phyloP scores from a whole-genome alignment of 1,140 invertebrate species.

The Drosophila bocqueti region DNA sequence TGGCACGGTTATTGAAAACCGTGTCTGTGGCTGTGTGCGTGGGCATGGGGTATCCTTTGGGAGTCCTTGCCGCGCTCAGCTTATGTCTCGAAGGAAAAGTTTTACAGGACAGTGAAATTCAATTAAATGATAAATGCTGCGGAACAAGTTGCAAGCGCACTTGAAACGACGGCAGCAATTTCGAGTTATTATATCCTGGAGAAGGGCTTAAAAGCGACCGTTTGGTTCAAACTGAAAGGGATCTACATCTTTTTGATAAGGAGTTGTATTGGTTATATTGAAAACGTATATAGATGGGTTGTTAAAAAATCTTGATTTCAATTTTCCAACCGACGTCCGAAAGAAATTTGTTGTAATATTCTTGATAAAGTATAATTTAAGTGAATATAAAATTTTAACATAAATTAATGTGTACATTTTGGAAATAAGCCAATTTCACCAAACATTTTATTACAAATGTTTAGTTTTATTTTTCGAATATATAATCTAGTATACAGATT shows the following conservation, averaged over 20 bases:
- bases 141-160: slow-evolving; percentile 2
- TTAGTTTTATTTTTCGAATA: too few species aligned
- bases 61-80: slow-evolving; percentile 6
- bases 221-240: not conserved
- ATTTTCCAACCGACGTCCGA: too few species aligned
- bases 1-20: slow-evolving; percentile 78
- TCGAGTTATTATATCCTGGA: slow-evolving; percentile 6
- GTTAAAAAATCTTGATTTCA: too few species aligned
- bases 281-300: too few species aligned
- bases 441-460: too few species aligned
- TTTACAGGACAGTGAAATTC: slow-evolving; percentile 12
- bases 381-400: too few species aligned
- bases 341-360: too few species aligned
- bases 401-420: too few species aligned
- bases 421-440: too few species aligned
- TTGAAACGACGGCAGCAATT: slow-evolving; percentile 1
- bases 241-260: not conserved
- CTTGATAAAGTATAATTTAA: too few species aligned
- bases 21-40: slow-evolving; percentile 12
- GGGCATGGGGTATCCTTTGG: slow-evolving; percentile 9
- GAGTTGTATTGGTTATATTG: too few species aligned
- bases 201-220: not conserved
- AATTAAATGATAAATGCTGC: slow-evolving; percentile 33
- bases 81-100: slow-evolving; percentile 23
- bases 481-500: too few species aligned